These are phyloP conservation scores for Cantharis nigra DNA, from an alignment of 2,888 invertebrate species.

Conservation along the genomic window DNA sequence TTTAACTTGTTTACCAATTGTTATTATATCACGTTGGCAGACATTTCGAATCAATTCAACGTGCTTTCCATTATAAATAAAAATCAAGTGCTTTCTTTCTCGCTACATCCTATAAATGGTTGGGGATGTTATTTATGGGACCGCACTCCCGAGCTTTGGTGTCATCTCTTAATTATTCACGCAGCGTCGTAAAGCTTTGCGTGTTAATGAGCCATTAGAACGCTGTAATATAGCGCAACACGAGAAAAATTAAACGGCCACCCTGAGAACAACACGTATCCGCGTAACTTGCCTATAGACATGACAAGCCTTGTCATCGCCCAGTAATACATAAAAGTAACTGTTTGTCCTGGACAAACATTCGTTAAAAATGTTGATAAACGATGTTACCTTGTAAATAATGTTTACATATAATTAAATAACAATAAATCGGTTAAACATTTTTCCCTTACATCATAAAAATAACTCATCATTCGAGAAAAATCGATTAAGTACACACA, in stretches of 20 bases:
- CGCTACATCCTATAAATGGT: slow-evolving; percentile 36
- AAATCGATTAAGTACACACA: background rate
- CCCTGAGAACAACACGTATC: slow-evolving; percentile 13
- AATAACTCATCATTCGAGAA: background rate
- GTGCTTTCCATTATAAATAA: slow-evolving; percentile 37
- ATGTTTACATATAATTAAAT: background rate
- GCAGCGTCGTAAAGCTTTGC: slow-evolving; percentile 33
- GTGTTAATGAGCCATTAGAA: slow-evolving; percentile 37
- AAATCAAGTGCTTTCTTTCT: slow-evolving; percentile 25
- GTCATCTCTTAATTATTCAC: slow-evolving; percentile 44
- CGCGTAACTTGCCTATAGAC: slow-evolving; percentile 2
- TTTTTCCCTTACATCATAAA: background rate
- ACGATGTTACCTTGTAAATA: background rate
- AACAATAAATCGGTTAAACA: background rate
- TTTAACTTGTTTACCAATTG: background rate
- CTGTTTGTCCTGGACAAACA: background rate
- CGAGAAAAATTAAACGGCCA: slow-evolving; percentile 25
- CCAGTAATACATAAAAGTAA: background rate
- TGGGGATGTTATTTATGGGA: slow-evolving; percentile 36
- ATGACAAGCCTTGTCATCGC: slow-evolving; percentile 5
- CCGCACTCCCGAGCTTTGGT: slow-evolving; percentile 37
- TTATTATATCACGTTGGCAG: slow-evolving; percentile 15
- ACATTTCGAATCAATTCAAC: slow-evolving; percentile 30
- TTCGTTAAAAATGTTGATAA: background rate
- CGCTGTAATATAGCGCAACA: slow-evolving; percentile 30